A percentile compares a stretch with the other conserved stretches of the same genome.
Evolutionary conservation across 1,140 invertebrate genomes (phyloP).

Genomic region (Heliconius nattereri): DNA sequence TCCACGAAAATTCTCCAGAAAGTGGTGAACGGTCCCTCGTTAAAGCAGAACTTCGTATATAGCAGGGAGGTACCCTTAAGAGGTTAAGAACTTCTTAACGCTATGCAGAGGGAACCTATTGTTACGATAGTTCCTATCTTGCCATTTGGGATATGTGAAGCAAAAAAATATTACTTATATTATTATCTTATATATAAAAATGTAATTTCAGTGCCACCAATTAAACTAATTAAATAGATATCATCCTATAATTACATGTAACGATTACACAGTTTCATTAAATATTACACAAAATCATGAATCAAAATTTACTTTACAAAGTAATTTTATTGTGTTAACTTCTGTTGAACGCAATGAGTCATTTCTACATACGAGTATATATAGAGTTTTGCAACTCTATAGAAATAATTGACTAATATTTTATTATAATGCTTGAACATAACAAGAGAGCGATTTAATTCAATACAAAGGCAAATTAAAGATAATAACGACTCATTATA

Average conservation of each 20-base stretch:
- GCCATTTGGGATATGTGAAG: too few relatives aligned
- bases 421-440: not conserved
- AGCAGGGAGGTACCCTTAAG: too few relatives aligned
- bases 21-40: too few relatives aligned
- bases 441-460: not conserved
- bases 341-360: not conserved
- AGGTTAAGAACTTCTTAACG: too few relatives aligned
- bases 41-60: too few relatives aligned
- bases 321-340: not conserved
- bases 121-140: too few relatives aligned
- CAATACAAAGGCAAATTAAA: not conserved
- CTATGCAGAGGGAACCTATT: too few relatives aligned
- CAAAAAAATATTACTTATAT: too few relatives aligned
- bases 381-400: not conserved
- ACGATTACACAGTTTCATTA: not conserved
- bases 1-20: too few relatives aligned
- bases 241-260: not conserved
- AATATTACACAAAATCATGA: not conserved
- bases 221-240: not conserved
- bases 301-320: not conserved
- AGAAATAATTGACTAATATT: not conserved
- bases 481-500: not conserved
- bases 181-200: too few relatives aligned
- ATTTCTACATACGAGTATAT: not conserved
- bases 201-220: not conserved